Evolutionary conservation across 1,140 invertebrate genomes (phyloP), one percentile per base, ranked within the genome.

Genomic region (Battus philenor): DNA sequence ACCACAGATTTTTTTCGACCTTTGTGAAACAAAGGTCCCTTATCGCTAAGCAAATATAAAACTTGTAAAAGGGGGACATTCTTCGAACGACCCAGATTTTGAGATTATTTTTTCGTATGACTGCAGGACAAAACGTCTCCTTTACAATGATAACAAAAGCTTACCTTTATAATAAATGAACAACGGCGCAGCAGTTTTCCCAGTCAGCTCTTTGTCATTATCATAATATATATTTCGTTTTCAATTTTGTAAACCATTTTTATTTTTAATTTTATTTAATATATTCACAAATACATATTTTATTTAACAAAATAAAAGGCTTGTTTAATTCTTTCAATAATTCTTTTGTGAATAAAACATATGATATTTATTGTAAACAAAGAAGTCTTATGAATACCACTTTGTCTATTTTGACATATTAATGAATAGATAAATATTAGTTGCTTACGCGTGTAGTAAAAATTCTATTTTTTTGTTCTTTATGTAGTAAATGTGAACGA

Each of bases 41-140:
- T 41, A 41, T 41, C 24, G 38, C 38, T 41, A 12, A 41, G 38
- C 29, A 41, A 27, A 41, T 41, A 41, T 41, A 41, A 41, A 41
- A 27, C 22, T 22, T 26, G 11, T 27, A 17, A 41, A 39, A 41
- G 38, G 24, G 22, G 32, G 2, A 12, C 29, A 41, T 41, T 41
- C 38, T 41, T 41, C 24, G 24, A 24, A 29, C 15, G 38, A 27
- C 38, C 22, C 38, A 41, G 38, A 41, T 41, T 41, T 41, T 9
- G 38, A 41, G 24, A 41, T 41, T 41, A 26, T 41, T 41, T 41
- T 41, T 41, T 41, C 24, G 38, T 41, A 15, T 41, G 38, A 41
- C 38, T 41, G 38, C 24, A 13, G 38, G 38, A 41, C 38, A 41
- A 41, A 41, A 10, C 38, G 29, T 15, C 22, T 27, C 22, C 38